These are phyloP conservation scores for Tragelaphus scriptus DNA, from an alignment of 2,113 vertebrate species.

Conservation along the genomic window DNA sequence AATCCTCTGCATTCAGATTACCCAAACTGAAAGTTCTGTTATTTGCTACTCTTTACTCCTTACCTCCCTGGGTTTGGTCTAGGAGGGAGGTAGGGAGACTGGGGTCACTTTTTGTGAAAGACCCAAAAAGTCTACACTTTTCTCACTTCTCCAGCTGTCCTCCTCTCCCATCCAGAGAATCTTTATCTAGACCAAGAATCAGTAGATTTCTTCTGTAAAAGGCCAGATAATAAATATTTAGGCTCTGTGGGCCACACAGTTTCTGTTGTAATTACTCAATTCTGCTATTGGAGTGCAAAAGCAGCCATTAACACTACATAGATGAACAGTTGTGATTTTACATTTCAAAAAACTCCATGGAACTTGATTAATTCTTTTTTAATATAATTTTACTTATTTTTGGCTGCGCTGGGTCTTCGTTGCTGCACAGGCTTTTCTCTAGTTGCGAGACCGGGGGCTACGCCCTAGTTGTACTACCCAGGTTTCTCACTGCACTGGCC, in stretches of 20 bases:
- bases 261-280: neutral
- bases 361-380: neutral
- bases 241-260: neutral
- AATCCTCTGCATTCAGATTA: neutral
- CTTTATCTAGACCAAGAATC: neutral
- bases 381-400: neutral
- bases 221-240: neutral
- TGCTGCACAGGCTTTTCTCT: neutral
- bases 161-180: neutral
- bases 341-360: neutral
- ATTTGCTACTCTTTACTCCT: neutral
- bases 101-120: neutral
- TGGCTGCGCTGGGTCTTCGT: neutral
- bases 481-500: neutral
- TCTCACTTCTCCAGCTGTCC: neutral
- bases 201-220: neutral
- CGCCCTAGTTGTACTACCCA: neutral
- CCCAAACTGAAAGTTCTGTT: neutral
- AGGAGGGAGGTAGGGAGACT: neutral
- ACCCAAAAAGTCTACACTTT: neutral
- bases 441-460: neutral
- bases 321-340: neutral
- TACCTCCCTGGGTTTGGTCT: neutral
- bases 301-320: neutral
- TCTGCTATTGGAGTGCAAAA: neutral